Base-by-base conservation (phyloP, 2,113 vertebrate genomes). In the Daphoenositta chrysoptera region DNA sequence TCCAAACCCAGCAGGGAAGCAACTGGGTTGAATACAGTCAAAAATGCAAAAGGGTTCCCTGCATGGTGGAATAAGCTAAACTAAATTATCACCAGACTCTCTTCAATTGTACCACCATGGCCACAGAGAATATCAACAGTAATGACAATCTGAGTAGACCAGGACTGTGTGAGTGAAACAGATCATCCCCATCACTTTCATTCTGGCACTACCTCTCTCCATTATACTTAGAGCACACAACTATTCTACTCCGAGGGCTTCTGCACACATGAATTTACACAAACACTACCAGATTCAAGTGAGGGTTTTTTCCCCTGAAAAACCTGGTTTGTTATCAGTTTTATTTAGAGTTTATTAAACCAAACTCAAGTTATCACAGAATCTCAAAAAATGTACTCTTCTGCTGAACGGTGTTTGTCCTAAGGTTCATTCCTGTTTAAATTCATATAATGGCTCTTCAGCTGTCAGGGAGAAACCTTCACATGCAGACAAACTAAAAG, bases 121-220 rank as follows among this genome's bases (percentile, higher is more conserved):
- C 31, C 50, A 39, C 1, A 65, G 7, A 15, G 11, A 69, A 14
- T 7, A 61, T 7, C 19, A 22, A 4, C 20, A 57, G 21, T 33
- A 77, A 57, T 6, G 20, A 83, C 1, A 23, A 60, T 17, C 15
- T 42, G 40, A 27, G 40, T 0, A 75, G 27, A 70, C 7, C 33
- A 56, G 68, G 33, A 37, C 4, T 0, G 0, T 7, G 20, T 5
- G 5, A 87, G 39, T 11, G 17, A 28, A 90, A 83, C 6, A 19
- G 10, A 68, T 10, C 30, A 50, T 4, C 14, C 23, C 18, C 1
- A 1, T 5, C 44, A 40, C 39, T 50, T 65, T 6, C 51, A 31
- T 39, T 73, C 54, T 10, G 5, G 17, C 37, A 69, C 23, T 10
- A 11, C 7, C 35, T 33, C 30, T 50, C 60, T 53, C 57, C 51